Evolutionary conservation across 1,140 invertebrate species (phyloP).

Genomic region (Lasioglossum albipes): DNA sequence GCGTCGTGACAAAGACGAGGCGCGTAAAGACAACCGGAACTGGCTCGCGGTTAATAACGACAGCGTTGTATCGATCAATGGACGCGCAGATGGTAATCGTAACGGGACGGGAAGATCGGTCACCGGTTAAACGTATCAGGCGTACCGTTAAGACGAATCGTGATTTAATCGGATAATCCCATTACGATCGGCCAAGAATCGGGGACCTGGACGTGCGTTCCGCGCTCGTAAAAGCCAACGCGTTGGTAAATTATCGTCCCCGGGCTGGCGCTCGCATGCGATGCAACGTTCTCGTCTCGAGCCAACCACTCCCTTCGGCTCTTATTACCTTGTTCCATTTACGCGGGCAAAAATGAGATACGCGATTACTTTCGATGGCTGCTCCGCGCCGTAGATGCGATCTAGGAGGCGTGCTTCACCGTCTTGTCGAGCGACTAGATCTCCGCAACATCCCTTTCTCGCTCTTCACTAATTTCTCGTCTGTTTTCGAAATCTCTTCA

Average conservation of each 20-base stretch:
- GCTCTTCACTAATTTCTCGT: background rate
- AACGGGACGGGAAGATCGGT: constrained; percentile 49
- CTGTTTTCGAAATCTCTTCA: background rate
- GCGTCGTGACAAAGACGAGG: background rate
- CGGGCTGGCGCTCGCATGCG: constrained; percentile 19
- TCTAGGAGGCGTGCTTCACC: background rate
- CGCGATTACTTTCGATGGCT: constrained; percentile 43
- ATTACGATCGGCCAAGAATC: constrained; percentile 50
- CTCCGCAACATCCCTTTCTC: background rate
- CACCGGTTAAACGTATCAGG: constrained; percentile 45
- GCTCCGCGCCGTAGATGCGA: constrained; percentile 22
- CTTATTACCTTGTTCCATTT: constrained; percentile 49
- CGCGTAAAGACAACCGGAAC: background rate
- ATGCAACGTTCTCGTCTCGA: constrained; percentile 19
- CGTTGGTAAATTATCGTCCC: constrained; percentile 36
- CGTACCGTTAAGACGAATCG: constrained; percentile 60
- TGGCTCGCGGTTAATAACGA: background rate
- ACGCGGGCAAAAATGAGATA: constrained; percentile 25
- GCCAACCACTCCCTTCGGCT: constrained; percentile 34
- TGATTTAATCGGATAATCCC: constrained; percentile 58
- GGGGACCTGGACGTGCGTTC: background rate
- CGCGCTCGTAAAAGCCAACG: constrained; percentile 26
- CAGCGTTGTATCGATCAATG: constrained; percentile 1
- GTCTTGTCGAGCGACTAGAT: background rate
- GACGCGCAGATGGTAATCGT: constrained; percentile 41